Evolutionary conservation across 2,888 invertebrate genomes (phyloP).

Genomic region (Palloptera scutellata): DNA sequence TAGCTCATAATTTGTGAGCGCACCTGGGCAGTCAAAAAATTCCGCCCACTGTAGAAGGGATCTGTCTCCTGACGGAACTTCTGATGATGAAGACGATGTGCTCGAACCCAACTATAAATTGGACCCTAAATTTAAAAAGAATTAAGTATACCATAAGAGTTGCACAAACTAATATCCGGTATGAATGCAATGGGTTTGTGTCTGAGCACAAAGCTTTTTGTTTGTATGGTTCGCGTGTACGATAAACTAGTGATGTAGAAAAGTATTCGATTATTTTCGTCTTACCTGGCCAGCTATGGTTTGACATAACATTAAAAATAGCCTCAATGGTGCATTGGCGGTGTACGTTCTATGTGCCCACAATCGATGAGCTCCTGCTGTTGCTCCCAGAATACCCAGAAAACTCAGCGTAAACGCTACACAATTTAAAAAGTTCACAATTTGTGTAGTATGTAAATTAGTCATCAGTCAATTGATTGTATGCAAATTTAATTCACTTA

Average conservation of each 20-base stretch:
- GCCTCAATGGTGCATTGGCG: constrained; percentile 74
- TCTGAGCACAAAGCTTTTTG: background rate
- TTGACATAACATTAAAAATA: constrained; percentile 84
- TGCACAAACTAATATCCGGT: background rate
- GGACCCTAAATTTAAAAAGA: constrained; percentile 70
- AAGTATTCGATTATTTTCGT: constrained; percentile 18
- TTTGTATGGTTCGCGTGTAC: constrained; percentile 36
- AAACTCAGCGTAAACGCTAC: constrained; percentile 72
- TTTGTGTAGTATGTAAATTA: background rate
- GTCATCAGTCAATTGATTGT: constrained; percentile 6
- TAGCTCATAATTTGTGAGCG: constrained; percentile 74
- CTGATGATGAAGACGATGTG: constrained; percentile 84
- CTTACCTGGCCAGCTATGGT: constrained; percentile 88
- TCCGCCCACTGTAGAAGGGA: constrained; percentile 80
- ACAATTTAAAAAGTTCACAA: constrained; percentile 50
- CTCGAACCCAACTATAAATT: constrained; percentile 84
- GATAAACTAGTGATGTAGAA: constrained; percentile 27
- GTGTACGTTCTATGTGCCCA: constrained; percentile 91
- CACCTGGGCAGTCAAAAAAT: constrained; percentile 84
- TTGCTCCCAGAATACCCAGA: constrained; percentile 79
- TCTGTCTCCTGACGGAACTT: constrained; percentile 80
- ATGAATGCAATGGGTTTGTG: background rate
- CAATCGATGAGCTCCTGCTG: constrained; percentile 90
- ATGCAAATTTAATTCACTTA: constrained; percentile 64
- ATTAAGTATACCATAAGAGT: no score